These are phyloP conservation scores for Phaenicophaeus curvirostris DNA, from an alignment of 2,797 vertebrate genomes.

Conservation along the genomic window DNA sequence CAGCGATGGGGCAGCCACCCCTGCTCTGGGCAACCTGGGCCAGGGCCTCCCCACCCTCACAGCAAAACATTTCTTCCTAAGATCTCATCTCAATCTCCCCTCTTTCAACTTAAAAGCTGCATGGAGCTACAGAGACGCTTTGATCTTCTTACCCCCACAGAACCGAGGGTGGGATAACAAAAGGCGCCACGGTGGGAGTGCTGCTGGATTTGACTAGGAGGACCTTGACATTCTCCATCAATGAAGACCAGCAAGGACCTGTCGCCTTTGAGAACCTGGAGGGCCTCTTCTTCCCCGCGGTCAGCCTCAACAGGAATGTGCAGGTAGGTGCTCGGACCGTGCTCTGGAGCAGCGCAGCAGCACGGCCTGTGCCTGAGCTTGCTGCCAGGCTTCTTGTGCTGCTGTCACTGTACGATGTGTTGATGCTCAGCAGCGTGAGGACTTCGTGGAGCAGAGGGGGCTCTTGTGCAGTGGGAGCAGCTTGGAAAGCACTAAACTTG, in stretches of 20 bases:
- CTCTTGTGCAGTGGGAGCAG: not conserved
- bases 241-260: conserved; percentile 97
- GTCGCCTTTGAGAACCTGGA: conserved; percentile 94
- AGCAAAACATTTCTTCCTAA: no score
- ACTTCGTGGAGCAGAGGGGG: not conserved
- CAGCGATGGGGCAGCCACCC: no score
- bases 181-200: conserved; percentile 92
- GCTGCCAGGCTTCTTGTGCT: not conserved
- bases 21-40: no score
- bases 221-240: conserved; percentile 94
- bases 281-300: conserved; percentile 91
- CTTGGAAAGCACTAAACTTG: not conserved
- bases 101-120: not conserved
- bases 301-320: conserved; percentile 98
- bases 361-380: rapidly evolving
- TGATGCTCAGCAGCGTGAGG: not conserved
- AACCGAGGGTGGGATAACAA: conserved; percentile 93
- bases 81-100: no score
- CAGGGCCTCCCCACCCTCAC: no score
- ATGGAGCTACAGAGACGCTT: not conserved
- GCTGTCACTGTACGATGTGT: rapidly evolving
- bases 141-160: conserved; percentile 67
- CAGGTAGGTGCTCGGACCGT: conserved; percentile 77
- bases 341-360: not conserved
- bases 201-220: conserved; percentile 91